Conservation (phyloP, 1,140 invertebrate genomes). For the Zaprionus lachaisei region DNA sequence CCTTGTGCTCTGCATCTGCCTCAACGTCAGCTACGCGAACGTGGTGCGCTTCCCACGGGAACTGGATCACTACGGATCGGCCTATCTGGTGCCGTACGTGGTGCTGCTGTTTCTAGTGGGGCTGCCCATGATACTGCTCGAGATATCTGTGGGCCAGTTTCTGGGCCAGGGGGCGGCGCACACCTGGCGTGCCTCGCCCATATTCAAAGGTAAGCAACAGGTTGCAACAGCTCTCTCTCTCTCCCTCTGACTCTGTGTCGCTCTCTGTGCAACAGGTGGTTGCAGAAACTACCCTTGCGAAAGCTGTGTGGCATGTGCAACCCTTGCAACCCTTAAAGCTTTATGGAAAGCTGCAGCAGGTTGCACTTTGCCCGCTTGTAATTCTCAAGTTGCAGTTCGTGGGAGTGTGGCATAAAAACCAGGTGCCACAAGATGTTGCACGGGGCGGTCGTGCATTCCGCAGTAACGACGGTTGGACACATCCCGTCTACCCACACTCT, state of each 20-base stretch:
- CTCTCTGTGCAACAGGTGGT: slow-evolving; percentile 33
- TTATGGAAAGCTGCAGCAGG: slow-evolving; percentile 30
- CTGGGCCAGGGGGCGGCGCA: slow-evolving; percentile 83
- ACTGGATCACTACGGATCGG: slow-evolving; percentile 79
- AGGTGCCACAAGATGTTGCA: background rate
- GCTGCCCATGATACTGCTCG: slow-evolving; percentile 81
- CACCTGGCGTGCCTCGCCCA: slow-evolving; percentile 84
- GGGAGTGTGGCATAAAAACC: slow-evolving; percentile 44
- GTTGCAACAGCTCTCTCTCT: background rate
- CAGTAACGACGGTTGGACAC: slow-evolving; percentile 79
- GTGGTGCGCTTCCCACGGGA: slow-evolving; percentile 84
- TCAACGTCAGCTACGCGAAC: slow-evolving; percentile 83
- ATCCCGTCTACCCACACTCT: slow-evolving; percentile 75
- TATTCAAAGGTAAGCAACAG: slow-evolving; percentile 80
- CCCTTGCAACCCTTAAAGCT: slow-evolving; percentile 57
- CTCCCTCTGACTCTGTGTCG: background rate
- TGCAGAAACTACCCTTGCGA: slow-evolving; percentile 32
- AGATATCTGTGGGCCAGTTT: slow-evolving; percentile 83
- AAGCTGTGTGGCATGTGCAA: slow-evolving; percentile 41
- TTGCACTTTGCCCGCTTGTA: slow-evolving; percentile 50
- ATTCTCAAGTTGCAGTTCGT: slow-evolving; percentile 69
- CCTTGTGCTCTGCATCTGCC: slow-evolving; percentile 81
- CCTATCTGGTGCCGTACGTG: slow-evolving; percentile 82
- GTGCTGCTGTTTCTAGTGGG: slow-evolving; percentile 83
- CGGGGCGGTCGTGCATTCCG: slow-evolving; percentile 79